phyloP scores from a whole-genome alignment of 1,140 invertebrate genomes.

The Halictus rubicundus region DNA sequence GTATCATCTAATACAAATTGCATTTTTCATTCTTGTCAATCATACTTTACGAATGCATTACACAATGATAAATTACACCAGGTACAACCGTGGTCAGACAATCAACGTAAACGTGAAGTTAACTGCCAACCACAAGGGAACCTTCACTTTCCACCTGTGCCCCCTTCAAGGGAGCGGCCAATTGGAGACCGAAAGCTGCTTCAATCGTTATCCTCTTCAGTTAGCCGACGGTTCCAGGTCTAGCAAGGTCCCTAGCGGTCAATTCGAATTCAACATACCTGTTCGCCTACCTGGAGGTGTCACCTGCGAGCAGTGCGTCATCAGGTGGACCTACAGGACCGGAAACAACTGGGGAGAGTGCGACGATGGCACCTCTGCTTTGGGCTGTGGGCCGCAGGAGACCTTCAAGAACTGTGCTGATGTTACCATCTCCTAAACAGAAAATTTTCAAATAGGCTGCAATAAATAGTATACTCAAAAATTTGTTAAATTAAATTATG shows the following conservation, averaged over 20 bases:
- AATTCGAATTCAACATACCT: slow-evolving; percentile 56
- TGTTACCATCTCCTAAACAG: slow-evolving; percentile 79
- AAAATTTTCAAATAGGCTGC: too few relatives aligned
- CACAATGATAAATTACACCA: not conserved
- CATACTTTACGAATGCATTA: too few relatives aligned
- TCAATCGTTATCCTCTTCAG: slow-evolving; percentile 82
- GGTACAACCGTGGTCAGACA: slow-evolving; percentile 69
- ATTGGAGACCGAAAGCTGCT: slow-evolving; percentile 84
- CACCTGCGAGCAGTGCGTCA: slow-evolving; percentile 84
- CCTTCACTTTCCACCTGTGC: slow-evolving; percentile 83
- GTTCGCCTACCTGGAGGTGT: slow-evolving; percentile 81
- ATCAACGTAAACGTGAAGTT: slow-evolving; percentile 77
- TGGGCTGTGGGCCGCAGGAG: slow-evolving; percentile 86
- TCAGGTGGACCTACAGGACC: slow-evolving; percentile 85
- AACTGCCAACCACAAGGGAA: slow-evolving; percentile 84
- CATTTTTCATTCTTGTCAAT: too few relatives aligned
- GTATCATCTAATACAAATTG: too few relatives aligned
- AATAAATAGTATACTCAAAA: too few relatives aligned
- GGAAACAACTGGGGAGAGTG: slow-evolving; percentile 83
- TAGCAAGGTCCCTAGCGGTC: slow-evolving; percentile 4
- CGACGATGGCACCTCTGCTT: slow-evolving; percentile 67
- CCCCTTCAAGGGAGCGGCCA: slow-evolving; percentile 71
- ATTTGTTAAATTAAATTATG: too few relatives aligned
- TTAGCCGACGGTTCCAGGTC: slow-evolving; percentile 77
- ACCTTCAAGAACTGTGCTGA: slow-evolving; percentile 86